Percentiles rank a stretch among this genome's conserved stretches.
These are phyloP conservation scores for Drosophila hamatofila DNA, from an alignment of 2,888 invertebrate genomes.

Conservation along the genomic window DNA sequence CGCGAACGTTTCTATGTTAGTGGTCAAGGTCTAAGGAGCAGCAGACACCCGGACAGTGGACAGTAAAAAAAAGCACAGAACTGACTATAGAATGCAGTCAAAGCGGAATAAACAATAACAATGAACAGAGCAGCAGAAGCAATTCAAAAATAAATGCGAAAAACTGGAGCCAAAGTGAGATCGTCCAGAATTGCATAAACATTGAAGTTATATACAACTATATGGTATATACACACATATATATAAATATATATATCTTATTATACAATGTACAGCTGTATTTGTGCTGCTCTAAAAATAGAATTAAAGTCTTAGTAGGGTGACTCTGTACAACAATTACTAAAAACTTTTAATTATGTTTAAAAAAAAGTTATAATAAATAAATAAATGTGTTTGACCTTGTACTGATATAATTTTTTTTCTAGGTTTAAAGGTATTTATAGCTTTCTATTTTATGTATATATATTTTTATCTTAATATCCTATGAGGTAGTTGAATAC, in stretches of 20 bases:
- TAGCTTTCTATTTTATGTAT: background rate
- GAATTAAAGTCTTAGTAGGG: conserved; percentile 40
- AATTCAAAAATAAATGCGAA: conserved; percentile 53
- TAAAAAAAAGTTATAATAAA: background rate
- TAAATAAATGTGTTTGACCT: background rate
- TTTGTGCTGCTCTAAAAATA: conserved; percentile 43
- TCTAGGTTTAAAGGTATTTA: too few relatives aligned
- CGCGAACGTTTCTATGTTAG: conserved; percentile 80
- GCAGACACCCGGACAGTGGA: conserved; percentile 51
- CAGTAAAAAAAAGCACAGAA: background rate
- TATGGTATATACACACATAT: background rate
- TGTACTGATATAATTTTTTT: background rate
- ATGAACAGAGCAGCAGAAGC: conserved; percentile 37
- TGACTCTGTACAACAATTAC: conserved; percentile 29
- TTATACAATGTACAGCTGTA: conserved; percentile 13
- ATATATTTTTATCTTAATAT: too few relatives aligned
- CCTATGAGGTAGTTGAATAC: too few relatives aligned
- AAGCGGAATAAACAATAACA: conserved; percentile 73
- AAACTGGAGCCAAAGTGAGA: conserved; percentile 45
- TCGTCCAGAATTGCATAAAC: conserved; percentile 65
- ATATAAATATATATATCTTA: conserved; percentile 16
- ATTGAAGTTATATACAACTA: conserved; percentile 38
- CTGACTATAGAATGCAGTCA: conserved; percentile 55
- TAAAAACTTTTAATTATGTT: background rate
- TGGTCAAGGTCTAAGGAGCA: conserved; percentile 85